Evolutionary conservation across 2,888 invertebrate genomes (phyloP), one percentile per base, ranked within the genome.

Genomic region (Eremobia ochroleuca): DNA sequence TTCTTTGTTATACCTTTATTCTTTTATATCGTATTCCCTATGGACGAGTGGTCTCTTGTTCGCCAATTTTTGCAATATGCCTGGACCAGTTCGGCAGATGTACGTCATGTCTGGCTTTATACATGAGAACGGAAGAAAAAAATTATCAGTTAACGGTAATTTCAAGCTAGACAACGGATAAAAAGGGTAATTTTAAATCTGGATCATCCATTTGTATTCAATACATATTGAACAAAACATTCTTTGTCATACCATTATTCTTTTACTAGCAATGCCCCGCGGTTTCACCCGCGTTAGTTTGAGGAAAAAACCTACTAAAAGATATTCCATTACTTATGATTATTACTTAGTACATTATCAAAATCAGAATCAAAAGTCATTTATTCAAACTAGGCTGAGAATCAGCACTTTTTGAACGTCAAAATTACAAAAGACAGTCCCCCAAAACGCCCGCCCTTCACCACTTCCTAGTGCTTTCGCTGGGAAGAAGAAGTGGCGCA

Each of bases 81-180:
- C 31, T 28, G 49, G 49, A 4, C 58, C 65, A 59, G 81, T 65
- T 73, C 6, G 18, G 74, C 74, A 78, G 74, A 78, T 78, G 77
- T 40, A 9, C 25, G 1, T 31, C 9, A 15, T 37, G 81, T 73
- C 64, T 81, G 55, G 31, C 2, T 58, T 73, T 55, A 31, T 15
- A 62, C 25, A 34, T 37, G 18, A 43, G 55, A 49, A 49, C 37
- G 0, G 25, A 73, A 49, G 11, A 64, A 65, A 21, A n/a, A 15
- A 6, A 9, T 9, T 21, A 1, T 18, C 15, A 0, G 52, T 25
- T 28, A 43, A 25, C 70, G 37, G n/a, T 37, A 43, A 64, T 31
- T 71, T 37, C 15, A 21, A 6, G 15, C 52, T 31, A 71, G 31
- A 79, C 13, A 21, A 28, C 13, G 1, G 8, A 40, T n/a, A 25